Evolutionary conservation across 1,140 invertebrate genomes (phyloP).

Genomic region (honey bee (Apis mellifera)): Amel_HAv3.1 CM009941.2:2214001-2214500

Average conservation of each 20-base stretch:
- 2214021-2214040: no score
- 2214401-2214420: conserved; percentile 53
- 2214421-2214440: conserved; percentile 5
- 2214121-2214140: no score
- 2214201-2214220: no score
- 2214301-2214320: conserved; percentile 51
- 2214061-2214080: no score
- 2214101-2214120: no score
- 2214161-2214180: neutral
- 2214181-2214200: neutral
- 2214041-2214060: no score
- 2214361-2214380: conserved; percentile 72
- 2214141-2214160: neutral
- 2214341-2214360: conserved; percentile 30
- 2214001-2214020: no score
- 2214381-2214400: conserved; percentile 54
- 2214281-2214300: conserved; percentile 33
- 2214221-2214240: neutral
- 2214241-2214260: neutral
- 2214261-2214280: neutral
- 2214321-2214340: conserved; percentile 55
- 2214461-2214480: no score
- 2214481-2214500: conserved; percentile 72
- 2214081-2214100: no score
- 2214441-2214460: conserved; percentile 3